Conservation (phyloP, 2,113 vertebrate species). For the Osmerus eperlanus region DNA sequence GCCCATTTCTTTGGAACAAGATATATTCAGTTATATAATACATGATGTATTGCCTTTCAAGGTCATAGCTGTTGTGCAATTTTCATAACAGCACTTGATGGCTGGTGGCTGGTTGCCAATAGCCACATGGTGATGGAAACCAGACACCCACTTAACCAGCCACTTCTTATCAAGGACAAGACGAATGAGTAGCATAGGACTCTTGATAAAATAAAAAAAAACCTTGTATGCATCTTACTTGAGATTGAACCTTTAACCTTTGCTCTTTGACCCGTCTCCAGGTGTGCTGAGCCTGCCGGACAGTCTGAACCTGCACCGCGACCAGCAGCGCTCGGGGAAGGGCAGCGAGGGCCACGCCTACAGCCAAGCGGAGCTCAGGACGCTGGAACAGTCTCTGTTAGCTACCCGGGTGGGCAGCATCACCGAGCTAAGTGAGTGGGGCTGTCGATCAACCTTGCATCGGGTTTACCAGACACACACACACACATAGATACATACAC, state of each 20-base stretch:
- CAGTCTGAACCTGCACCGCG: conserved; percentile 88
- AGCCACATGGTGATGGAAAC: background rate
- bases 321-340: conserved; percentile 84
- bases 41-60: conserved; percentile 11
- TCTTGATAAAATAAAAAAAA: no score
- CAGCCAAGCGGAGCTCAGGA: conserved; percentile 90
- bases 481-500: background rate
- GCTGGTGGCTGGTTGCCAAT: background rate
- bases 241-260: conserved; percentile 9
- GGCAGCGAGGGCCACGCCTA: conserved; percentile 80
- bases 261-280: conserved; percentile 44
- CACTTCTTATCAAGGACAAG: no score
- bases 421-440: conserved; percentile 90
- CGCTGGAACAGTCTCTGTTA: conserved; percentile 91
- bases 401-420: conserved; percentile 95
- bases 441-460: background rate
- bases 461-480: background rate
- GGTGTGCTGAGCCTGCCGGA: conserved; percentile 93
- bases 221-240: no score
- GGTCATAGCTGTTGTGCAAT: background rate
- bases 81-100: background rate
- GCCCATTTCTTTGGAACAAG: conserved; percentile 4
- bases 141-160: no score
- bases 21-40: background rate
- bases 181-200: no score